Conservation (phyloP, 1,140 invertebrate genomes). For the Drosophila punjabiensis region DNA sequence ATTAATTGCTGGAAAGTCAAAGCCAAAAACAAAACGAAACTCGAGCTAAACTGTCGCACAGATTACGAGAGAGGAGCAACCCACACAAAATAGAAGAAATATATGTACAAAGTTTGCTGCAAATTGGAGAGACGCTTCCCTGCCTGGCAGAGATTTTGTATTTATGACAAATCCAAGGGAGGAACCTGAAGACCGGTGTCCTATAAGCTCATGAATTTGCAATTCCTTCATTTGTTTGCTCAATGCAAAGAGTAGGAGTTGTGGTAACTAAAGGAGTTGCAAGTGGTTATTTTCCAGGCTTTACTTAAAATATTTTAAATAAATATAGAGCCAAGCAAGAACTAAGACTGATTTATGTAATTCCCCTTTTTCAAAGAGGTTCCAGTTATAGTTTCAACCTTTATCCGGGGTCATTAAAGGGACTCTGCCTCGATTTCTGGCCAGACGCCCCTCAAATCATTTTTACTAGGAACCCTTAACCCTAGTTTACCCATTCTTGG, state of each 20-base stretch:
- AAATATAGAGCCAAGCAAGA: not conserved
- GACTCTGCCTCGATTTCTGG: not conserved
- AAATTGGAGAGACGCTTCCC: not conserved
- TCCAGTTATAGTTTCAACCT: not conserved
- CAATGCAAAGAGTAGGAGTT: not conserved
- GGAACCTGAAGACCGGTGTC: not conserved
- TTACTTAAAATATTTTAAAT: too few relatives aligned
- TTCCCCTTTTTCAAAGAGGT: too few relatives aligned
- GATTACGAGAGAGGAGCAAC: constrained; percentile 1
- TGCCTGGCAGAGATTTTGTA: constrained; percentile 5
- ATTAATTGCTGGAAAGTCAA: constrained; percentile 14
- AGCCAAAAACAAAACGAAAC: constrained; percentile 14
- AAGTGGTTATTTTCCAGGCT: not conserved
- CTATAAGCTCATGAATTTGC: constrained; percentile 19
- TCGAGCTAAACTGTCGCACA: constrained; percentile 5
- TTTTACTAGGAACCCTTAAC: too few relatives aligned
- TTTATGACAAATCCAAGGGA: constrained; percentile 28
- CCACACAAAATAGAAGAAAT: not conserved
- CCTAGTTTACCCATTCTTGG: not conserved
- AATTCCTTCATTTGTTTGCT: constrained; percentile 34
- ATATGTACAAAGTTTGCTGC: not conserved
- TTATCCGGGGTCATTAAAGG: not conserved
- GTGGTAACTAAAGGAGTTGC: not conserved
- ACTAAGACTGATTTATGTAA: not conserved
- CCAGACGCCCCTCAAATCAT: constrained; percentile 2